Base-by-base conservation (phyloP, 2,797 vertebrate genomes). In the Halcyon leucocephala region DNA sequence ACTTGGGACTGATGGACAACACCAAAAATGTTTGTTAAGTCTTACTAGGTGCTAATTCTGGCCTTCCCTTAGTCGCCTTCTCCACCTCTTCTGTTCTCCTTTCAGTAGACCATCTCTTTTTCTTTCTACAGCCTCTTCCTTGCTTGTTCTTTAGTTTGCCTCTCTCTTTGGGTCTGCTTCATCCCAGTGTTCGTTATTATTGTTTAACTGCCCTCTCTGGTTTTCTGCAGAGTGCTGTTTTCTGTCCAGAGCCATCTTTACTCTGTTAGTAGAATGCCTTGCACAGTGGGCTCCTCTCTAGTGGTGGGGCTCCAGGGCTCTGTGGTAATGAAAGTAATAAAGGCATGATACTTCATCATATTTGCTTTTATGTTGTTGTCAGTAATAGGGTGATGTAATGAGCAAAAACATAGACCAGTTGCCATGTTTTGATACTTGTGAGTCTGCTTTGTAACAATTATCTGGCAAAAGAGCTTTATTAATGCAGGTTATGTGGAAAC, bases 351-450 rank as follows among this genome's bases (percentile, higher is more conserved):
- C 51, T 84, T 86, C 3, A 28, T 90, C 79, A 77, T 87, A 46
- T 81, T 89, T 90, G 35, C n/a, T 97, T 87, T 92, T 67, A 91
- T 91, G 91, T 51, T 85, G 57, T 57, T 92, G 82, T 96, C 89
- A 78, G 57, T 93, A 82, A 60, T 16, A 60, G 37, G 14, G 24
- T 3, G 3, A 29, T 74, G 25, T 91, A 87, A 89, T 61, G 65
- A 92, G 42, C 13, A 58, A 89, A 91, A 70, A 81, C 49, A 21
- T 60, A 81, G 60, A 89, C 39, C 42, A 35, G 10, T 48, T 82
- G 60, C 37, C 31, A 37, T 73, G 37, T 86, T 96, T 90, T 93
- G 66, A 66, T 94, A 61, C 28, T 82, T 73, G 37, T 49, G 35
- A 76, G 42, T 69, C 46, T 82, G 52, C 20, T 82, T 85, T 93